Conservation (phyloP, 2,888 invertebrate species). For the Himalopsyche tibetana region DNA sequence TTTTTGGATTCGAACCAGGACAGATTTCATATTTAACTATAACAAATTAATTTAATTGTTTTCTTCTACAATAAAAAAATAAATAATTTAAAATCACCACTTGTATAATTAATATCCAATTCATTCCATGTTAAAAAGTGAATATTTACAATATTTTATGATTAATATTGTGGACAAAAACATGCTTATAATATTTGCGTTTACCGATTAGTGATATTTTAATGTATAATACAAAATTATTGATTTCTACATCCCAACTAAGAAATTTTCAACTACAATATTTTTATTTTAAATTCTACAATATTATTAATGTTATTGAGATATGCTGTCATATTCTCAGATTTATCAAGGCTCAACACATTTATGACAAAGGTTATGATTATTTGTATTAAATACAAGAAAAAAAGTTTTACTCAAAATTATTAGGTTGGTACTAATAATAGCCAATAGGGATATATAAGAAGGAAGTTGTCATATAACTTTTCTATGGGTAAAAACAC, state of each 20-base stretch:
- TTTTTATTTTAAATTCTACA: not conserved
- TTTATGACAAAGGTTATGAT: too few species aligned
- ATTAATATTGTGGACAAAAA: slow-evolving; percentile 17
- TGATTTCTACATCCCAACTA: not conserved
- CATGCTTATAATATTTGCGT: not conserved
- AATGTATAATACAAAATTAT: slow-evolving; percentile 17
- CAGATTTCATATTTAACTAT: too few species aligned
- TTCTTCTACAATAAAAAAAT: too few species aligned
- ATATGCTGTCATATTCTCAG: not conserved
- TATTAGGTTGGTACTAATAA: too few species aligned
- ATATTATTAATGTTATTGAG: not conserved
- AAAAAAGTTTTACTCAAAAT: too few species aligned
- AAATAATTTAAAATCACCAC: slow-evolving; percentile 4
- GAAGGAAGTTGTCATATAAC: too few species aligned
- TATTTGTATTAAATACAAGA: too few species aligned
- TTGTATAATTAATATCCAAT: not conserved
- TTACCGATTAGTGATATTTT: not conserved
- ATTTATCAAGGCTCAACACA: too few species aligned
- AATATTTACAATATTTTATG: not conserved
- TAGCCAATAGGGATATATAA: too few species aligned
- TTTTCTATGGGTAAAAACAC: too few species aligned
- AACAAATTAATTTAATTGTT: too few species aligned
- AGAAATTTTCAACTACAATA: not conserved
- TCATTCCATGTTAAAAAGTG: not conserved
- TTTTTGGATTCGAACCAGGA: too few species aligned